Base-by-base conservation (phyloP, 2,113 vertebrate genomes). In the Chaetodon auriga region DNA sequence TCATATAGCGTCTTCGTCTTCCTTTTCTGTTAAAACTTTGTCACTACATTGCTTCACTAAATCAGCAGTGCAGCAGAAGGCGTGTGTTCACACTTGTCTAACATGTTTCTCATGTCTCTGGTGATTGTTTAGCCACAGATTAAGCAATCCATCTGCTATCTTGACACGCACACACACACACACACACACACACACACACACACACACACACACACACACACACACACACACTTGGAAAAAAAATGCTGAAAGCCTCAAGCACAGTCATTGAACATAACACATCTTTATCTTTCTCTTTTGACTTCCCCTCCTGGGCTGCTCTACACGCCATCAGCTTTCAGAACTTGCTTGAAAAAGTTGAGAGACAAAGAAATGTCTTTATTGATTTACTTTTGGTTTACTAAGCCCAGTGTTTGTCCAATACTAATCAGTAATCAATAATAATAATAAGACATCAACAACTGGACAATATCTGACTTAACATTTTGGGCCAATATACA, bases 21-120 rank as follows among this genome's bases (percentile, higher is more conserved):
- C 3, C 2, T 63, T 58, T 35, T 9, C 14, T 16, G 0, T 8
- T 51, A 7, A 75, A 46, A 9, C 18, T 2, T 23, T 16, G 23
- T n/a, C 21, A 25, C 38, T 58, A n/a, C 57, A 23, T 35, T 19
- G 23, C 35, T 5, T 41, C 43, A 25, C 3, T 64, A 12, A 69
- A 30, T 51, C 25, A 73, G 35, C 65, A 60, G 68, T 14, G 54
- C 12, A 16, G 25, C 58, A 71, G 65, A 70, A 8, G 5, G 60
- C 57, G 38, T 62, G 14, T 48, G 64, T 19, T 49, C 23, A 68
- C 75, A 68, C 62, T 62, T 41, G 64, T 80, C 41, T 53, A 68
- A 69, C 71, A 48, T 51, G 72, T 85, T 78, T 86, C 18, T 75
- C 49, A 38, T 73, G 68, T 86, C 83, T 85, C 69, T 66, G 25